Evolutionary conservation across 2,113 vertebrate genomes (phyloP).

Genomic region (Mustela lutreola): DNA sequence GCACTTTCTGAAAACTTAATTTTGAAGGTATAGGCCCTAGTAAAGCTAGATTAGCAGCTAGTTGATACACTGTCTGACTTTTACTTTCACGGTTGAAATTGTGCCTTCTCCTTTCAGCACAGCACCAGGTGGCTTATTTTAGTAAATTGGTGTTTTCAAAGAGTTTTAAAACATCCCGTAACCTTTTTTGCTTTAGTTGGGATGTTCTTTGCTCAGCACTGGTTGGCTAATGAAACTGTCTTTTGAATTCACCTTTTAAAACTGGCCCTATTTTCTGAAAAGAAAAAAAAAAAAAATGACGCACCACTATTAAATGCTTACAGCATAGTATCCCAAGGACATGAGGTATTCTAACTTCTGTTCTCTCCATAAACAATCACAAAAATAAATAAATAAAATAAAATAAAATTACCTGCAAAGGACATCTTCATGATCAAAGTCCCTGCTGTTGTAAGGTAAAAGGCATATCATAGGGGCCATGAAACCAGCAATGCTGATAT

Average conservation of each 20-base stretch:
- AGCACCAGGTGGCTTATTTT: constrained; percentile 70
- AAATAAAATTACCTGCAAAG: not conserved
- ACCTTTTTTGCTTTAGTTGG: constrained; percentile 73
- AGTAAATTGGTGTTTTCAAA: constrained; percentile 76
- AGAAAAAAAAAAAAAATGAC: constrained; percentile 67
- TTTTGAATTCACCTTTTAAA: constrained; percentile 75
- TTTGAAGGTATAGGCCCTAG: constrained; percentile 73
- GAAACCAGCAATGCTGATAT: not conserved
- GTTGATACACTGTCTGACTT: constrained; percentile 32
- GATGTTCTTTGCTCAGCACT: constrained; percentile 72
- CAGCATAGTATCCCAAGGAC: not conserved
- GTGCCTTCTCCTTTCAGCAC: constrained; percentile 71
- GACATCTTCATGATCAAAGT: not conserved
- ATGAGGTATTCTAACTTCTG: constrained; percentile 48
- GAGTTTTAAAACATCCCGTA: constrained; percentile 77
- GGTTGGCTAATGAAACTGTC: constrained; percentile 74
- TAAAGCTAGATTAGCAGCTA: constrained; percentile 79
- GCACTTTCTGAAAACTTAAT: constrained; percentile 78
- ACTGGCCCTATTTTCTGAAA: constrained; percentile 62
- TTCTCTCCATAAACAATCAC: constrained; percentile 59
- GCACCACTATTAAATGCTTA: constrained; percentile 62
- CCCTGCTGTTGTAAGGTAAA: not conserved
- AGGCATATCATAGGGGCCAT: not conserved
- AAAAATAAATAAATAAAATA: not conserved
- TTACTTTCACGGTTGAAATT: constrained; percentile 75